Evolutionary conservation across 2,113 vertebrate genomes (phyloP), one percentile per base, ranked within the genome.

Genomic region (Otocyon megalotis): DNA sequence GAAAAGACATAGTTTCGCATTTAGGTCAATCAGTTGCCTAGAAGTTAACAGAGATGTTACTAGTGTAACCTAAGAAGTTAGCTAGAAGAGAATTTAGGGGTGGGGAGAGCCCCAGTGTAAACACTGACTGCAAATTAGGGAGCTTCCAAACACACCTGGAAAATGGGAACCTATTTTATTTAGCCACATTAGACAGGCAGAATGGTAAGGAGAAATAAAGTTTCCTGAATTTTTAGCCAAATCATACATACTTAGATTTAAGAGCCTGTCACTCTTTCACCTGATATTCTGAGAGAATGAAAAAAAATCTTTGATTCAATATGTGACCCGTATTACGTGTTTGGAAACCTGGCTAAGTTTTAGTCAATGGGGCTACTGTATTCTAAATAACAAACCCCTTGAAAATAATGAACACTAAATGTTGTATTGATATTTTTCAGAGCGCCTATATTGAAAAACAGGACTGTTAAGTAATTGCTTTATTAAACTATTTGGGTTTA

Each of bases 401-500:
- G 94, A 88, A 95, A 98, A 94, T 83, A 85, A 77, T 82, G 53
- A 88, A 72, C 72, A 56, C 22, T 94, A 32, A 93, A 65, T 2
- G 1, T 83, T 58, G 72, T 97, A 83, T 88, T 97, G 90, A 72
- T 76, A 63, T 37, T 96, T 95, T 93, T 76, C 30, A 97, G 48
- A 53, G 60, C 63, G 94, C 56, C 62, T 88, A 62, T 97, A 76
- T 97, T 98, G 96, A 98, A 94, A 97, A 98, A 97, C 87, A 95
- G 80, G 58, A 69, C 43, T 97, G 84, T 97, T 95, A 97, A 88
- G 65, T 98, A 98, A 98, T 98, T 98, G 97, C 88, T 98, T 96
- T 98, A 98, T 98, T 98, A 98, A 98, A 90, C 93, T 97, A 91
- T 98, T 98, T 94, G 97, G 93, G 93, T 96, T 96, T 97, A 89